Percentiles rank a stretch among this genome's conserved stretches.
Conservation (phyloP, 2,113 vertebrate genomes). For the Redunca redunca region DNA sequence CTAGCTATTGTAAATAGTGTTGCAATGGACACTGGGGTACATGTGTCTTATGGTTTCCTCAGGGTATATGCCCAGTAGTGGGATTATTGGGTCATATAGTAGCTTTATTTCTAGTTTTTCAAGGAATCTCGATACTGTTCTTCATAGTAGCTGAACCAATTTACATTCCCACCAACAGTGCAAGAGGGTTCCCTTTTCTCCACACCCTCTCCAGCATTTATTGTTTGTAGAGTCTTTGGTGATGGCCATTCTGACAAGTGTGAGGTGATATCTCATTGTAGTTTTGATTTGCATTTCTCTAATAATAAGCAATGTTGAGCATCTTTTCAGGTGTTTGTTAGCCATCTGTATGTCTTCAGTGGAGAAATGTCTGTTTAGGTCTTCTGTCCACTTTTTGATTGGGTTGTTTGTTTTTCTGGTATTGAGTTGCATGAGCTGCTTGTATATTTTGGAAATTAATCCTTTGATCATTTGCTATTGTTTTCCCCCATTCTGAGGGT, state of each 20-base stretch:
- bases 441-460: not conserved
- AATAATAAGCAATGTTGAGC: not conserved
- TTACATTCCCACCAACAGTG: not conserved
- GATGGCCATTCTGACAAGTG: not conserved
- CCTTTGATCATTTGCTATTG: not conserved
- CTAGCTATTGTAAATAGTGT: not conserved
- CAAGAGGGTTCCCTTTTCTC: not conserved
- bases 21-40: not conserved
- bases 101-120: not conserved
- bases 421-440: not conserved
- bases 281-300: not conserved
- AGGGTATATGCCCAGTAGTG: not conserved
- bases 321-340: not conserved
- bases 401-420: not conserved
- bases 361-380: not conserved
- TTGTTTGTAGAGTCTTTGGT: not conserved
- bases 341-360: not conserved
- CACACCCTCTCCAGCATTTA: not conserved
- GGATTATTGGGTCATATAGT: not conserved
- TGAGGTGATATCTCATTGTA: not conserved
- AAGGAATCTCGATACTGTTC: not conserved
- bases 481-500: not conserved
- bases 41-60: not conserved
- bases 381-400: not conserved
- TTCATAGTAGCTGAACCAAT: not conserved